Evolutionary conservation across 2,113 vertebrate genomes (phyloP).

Genomic region (Macquaria australasica): DNA sequence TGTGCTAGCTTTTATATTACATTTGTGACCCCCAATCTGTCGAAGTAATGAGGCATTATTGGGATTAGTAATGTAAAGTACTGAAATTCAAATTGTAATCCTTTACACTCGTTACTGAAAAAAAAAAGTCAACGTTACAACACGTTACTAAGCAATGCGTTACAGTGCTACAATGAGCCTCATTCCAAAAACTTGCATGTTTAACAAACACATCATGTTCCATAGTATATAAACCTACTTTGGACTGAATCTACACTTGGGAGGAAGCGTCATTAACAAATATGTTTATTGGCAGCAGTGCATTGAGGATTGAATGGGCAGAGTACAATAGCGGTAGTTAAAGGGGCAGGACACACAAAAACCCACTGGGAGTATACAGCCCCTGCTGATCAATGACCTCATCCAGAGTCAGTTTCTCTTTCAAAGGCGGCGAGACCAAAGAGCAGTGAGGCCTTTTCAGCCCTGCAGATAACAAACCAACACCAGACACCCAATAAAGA

Average conservation of each 20-base stretch:
- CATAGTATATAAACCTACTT: conserved; percentile 37
- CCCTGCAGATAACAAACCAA: conserved; percentile 85
- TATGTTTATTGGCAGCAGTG: conserved; percentile 78
- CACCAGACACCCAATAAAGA: conserved; percentile 90
- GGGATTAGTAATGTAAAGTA: neutral
- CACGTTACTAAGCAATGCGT: neutral
- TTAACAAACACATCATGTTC: neutral
- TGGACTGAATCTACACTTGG: conserved; percentile 48
- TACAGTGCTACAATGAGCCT: neutral
- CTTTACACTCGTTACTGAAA: neutral
- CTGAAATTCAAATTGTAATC: neutral
- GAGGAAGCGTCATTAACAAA: conserved; percentile 73
- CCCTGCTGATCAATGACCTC: conserved; percentile 84
- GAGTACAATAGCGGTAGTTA: conserved; percentile 80
- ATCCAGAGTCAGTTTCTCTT: conserved; percentile 82
- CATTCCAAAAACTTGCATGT: neutral
- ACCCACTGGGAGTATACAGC: conserved; percentile 80
- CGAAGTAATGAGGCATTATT: neutral
- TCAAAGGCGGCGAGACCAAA: conserved; percentile 87
- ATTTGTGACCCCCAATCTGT: neutral
- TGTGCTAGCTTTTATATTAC: neutral
- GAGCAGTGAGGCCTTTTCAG: conserved; percentile 82
- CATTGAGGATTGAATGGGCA: conserved; percentile 68
- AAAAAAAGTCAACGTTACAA: neutral
- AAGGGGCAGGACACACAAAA: conserved; percentile 82